Base-by-base conservation (phyloP, 2,113 vertebrate genomes). In the Gadus chalcogrammus region DNA sequence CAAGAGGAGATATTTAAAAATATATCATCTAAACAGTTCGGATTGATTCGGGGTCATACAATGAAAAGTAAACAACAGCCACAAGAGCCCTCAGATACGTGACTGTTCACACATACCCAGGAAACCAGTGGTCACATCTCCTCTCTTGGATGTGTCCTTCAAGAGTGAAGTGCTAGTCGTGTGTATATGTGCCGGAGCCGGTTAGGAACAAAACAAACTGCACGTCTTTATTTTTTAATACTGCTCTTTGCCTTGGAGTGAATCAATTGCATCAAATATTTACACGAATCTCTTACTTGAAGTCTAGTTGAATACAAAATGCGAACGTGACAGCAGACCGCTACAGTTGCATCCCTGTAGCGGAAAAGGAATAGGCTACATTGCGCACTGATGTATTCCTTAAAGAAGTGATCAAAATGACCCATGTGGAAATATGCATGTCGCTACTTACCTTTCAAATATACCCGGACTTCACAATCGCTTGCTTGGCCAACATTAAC, bases 371-470 rank as follows among this genome's bases (percentile, higher is more conserved):
- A 71, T 72, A n/a, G n/a, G n/a, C n/a, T n/a, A 84, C 87, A 65
- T 63, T 0, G 67, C 71, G 76, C 78, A 65, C 65, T 15, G 72
- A 18, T 59, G 70, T 70, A 68, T 18, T 9, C 11, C 27, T 15
- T 5, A n/a, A 48, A 48, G 42, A 48, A 48, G 42, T 48, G 2
- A 12, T 58, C 15, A n/a, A 58, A 9, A n/a, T n/a, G 15, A 58
- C 55, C 13, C 2, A 17, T 17, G 5, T 58, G 17, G 55, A 58
- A n/a, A 58, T 13, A 48, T 48, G 9, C 8, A 48, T 13, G 42
- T n/a, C 15, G n/a, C 16, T 6, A 74, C 92, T 93, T 67, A 92
- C 92, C 82, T 76, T 88, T 75, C 68, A 18, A 62, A 70, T 64
- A 80, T 64, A 67, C 84, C 75, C 75, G 6, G 70, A 83, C 84